These are phyloP conservation scores for Gymnoscopelus braueri DNA, from an alignment of 2,797 vertebrate genomes.

Conservation along the genomic window DNA sequence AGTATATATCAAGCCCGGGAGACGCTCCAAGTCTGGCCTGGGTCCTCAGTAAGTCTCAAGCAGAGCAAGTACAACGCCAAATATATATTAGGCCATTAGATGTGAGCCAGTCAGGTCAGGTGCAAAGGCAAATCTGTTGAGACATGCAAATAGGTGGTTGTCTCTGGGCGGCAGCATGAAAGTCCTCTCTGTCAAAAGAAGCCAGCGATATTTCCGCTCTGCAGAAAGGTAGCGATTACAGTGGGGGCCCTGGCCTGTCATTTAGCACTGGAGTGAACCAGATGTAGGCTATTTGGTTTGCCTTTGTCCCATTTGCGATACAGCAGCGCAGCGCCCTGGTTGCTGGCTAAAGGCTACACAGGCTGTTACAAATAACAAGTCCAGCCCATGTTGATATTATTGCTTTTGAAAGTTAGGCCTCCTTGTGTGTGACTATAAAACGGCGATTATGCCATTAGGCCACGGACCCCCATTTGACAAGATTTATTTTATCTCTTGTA, in stretches of 20 bases:
- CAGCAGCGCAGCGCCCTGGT: slow-evolving; percentile 12
- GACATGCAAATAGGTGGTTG: slow-evolving; percentile 40
- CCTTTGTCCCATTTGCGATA: slow-evolving; percentile 50
- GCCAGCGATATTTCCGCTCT: slow-evolving; percentile 46
- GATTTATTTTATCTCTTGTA: no score
- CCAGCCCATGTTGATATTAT: background rate
- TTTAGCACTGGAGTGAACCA: slow-evolving; percentile 59
- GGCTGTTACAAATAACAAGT: slow-evolving; percentile 12
- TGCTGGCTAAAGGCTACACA: slow-evolving; percentile 20
- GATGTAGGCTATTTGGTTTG: slow-evolving; percentile 42
- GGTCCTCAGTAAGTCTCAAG: slow-evolving; percentile 12
- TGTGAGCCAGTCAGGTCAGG: slow-evolving; percentile 9
- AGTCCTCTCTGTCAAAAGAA: slow-evolving; percentile 40
- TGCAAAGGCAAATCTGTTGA: slow-evolving; percentile 22
- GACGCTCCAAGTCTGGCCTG: slow-evolving; percentile 22
- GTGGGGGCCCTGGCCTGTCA: slow-evolving; percentile 62
- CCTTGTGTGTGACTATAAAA: slow-evolving; percentile 5
- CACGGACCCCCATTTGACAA: no score
- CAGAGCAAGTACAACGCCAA: background rate
- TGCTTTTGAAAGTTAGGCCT: background rate
- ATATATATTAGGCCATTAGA: slow-evolving; percentile 7
- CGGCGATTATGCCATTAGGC: no score
- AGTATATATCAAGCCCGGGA: background rate
- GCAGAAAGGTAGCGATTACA: slow-evolving; percentile 67
- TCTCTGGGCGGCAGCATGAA: slow-evolving; percentile 32